A percentile compares a stretch with the other conserved stretches of the same genome.
These are phyloP conservation scores for Chaenogobius annularis DNA, from an alignment of 2,113 vertebrate species.

Conservation along the genomic window DNA sequence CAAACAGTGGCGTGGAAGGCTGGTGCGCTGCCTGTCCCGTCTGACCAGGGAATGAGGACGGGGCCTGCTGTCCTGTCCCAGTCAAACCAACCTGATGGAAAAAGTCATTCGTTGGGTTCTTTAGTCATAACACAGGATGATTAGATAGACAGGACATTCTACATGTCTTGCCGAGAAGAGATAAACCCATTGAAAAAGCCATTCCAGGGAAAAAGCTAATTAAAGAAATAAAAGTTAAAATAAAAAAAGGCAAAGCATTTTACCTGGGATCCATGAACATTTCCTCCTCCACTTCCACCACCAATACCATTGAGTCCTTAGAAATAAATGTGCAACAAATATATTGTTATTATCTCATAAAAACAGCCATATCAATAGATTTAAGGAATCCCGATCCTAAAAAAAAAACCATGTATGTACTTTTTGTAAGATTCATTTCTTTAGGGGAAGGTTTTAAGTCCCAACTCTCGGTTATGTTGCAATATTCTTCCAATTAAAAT, in stretches of 20 bases:
- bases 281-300: conserved; percentile 82
- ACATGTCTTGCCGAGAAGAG: not conserved
- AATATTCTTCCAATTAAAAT: conserved; percentile 18
- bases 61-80: conserved; percentile 86
- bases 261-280: conserved; percentile 91
- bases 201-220: not conserved
- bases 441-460: not conserved
- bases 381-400: conserved; percentile 13
- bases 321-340: conserved; percentile 42
- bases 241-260: conserved; percentile 29
- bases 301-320: conserved; percentile 83
- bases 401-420: not conserved
- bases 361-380: not conserved
- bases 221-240: not conserved
- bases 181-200: not conserved
- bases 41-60: conserved; percentile 88
- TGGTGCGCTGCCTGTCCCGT: conserved; percentile 84
- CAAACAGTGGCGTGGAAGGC: conserved; percentile 94
- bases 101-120: not conserved
- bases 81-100: conserved; percentile 80
- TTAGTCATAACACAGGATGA: not conserved
- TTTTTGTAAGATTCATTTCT: not conserved
- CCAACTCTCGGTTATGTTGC: conserved; percentile 13
- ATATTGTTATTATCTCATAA: conserved; percentile 18
- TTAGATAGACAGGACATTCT: not conserved